phyloP scores from a whole-genome alignment of 2,888 invertebrate species.

The Bhutanitis thaidina region DNA sequence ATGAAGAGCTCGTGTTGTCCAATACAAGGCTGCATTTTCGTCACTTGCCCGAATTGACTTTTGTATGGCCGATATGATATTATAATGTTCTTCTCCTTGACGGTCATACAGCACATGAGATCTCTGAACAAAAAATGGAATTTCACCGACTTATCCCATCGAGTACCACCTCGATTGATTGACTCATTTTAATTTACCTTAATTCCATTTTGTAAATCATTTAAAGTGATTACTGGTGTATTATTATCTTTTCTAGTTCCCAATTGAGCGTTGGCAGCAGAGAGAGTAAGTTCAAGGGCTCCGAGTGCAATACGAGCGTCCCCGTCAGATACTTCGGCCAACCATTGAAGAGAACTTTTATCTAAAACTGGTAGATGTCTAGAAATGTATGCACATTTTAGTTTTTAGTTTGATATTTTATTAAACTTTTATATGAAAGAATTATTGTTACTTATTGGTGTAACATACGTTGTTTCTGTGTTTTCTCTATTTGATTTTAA shows the following conservation, averaged over 20 bases:
- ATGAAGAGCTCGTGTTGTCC: constrained; percentile 88
- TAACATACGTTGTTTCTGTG: constrained; percentile 12
- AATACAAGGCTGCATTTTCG: constrained; percentile 89
- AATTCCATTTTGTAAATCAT: constrained; percentile 86
- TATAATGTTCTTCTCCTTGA: constrained; percentile 91
- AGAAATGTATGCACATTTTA: neutral
- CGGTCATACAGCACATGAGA: constrained; percentile 89
- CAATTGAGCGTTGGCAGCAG: constrained; percentile 57
- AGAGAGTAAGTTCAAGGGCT: constrained; percentile 85
- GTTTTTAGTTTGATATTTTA: neutral
- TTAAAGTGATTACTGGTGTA: constrained; percentile 77
- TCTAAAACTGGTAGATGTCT: constrained; percentile 52
- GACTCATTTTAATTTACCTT: constrained; percentile 63
- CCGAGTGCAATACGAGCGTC: constrained; percentile 90
- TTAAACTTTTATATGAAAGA: neutral
- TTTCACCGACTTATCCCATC: too few relatives aligned
- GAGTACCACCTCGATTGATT: too few relatives aligned
- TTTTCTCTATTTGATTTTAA: constrained; percentile 19
- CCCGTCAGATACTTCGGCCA: constrained; percentile 89
- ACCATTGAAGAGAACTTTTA: constrained; percentile 82
- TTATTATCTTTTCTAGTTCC: constrained; percentile 23
- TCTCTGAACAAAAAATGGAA: constrained; percentile 61
- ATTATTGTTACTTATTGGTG: too few relatives aligned
- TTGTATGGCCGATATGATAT: constrained; percentile 89
- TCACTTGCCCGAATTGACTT: constrained; percentile 91